These are phyloP conservation scores for Amphipoea oculea DNA, from an alignment of 2,888 invertebrate genomes.

Conservation along the genomic window DNA sequence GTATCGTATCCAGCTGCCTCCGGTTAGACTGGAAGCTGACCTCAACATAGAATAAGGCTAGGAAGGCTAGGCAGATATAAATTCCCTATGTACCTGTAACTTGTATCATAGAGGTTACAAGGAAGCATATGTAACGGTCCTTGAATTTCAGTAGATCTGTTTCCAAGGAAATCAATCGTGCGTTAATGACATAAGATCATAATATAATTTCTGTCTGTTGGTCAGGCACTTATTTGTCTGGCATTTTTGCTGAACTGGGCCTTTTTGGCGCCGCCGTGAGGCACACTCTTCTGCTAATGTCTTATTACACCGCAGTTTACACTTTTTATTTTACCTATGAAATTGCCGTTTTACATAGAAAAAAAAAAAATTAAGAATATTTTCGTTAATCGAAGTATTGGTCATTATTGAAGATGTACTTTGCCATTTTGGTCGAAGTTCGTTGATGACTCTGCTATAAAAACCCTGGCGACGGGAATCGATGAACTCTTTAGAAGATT, in stretches of 20 bases:
- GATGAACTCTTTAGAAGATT: too few relatives aligned
- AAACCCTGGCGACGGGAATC: too few relatives aligned
- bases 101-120: not conserved
- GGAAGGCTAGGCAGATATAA: not conserved
- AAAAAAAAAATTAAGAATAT: too few relatives aligned
- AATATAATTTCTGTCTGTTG: not conserved
- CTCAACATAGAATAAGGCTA: not conserved
- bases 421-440: too few relatives aligned
- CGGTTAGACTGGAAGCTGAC: too few relatives aligned
- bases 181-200: constrained; percentile 2
- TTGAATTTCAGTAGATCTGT: constrained; percentile 9
- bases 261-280: not conserved
- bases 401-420: too few relatives aligned
- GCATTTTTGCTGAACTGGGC: not conserved
- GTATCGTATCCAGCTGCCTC: not conserved
- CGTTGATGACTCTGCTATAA: too few relatives aligned
- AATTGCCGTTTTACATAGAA: too few relatives aligned
- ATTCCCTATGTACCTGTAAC: too few relatives aligned
- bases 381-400: too few relatives aligned
- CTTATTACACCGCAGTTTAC: not conserved
- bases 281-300: too few relatives aligned
- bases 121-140: not conserved
- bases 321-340: too few relatives aligned
- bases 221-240: not conserved
- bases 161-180: constrained; percentile 14